phyloP scores from a whole-genome alignment of 2,797 vertebrate genomes.

The Sardinella longiceps region DNA sequence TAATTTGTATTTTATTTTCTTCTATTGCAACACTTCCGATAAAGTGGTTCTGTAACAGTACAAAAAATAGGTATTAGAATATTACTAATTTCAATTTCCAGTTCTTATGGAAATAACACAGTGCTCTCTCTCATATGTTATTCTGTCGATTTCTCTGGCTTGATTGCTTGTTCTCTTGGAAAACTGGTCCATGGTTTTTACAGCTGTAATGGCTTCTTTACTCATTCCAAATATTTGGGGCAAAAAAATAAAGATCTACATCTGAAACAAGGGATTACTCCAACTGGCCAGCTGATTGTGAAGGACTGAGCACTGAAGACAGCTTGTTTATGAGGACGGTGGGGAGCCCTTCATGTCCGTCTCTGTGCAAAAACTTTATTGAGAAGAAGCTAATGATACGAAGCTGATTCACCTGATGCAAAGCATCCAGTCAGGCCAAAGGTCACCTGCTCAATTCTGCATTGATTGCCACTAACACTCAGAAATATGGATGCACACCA shows the following conservation, averaged over 20 bases:
- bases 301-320: constrained; percentile 1
- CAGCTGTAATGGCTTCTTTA: constrained; percentile 9
- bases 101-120: constrained; percentile 87
- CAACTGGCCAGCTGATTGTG: constrained; percentile 42
- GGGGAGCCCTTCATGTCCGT: background rate
- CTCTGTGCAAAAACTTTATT: constrained; percentile 17
- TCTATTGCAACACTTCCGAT: constrained; percentile 98
- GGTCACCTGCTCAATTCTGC: background rate
- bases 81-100: constrained; percentile 87
- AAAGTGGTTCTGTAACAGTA: constrained; percentile 98
- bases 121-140: constrained; percentile 83
- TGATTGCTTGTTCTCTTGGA: constrained; percentile 61
- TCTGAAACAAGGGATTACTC: constrained; percentile 42
- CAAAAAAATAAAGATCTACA: background rate
- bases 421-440: constrained; percentile 15
- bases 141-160: constrained; percentile 58
- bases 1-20: constrained; percentile 74
- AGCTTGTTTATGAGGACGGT: background rate
- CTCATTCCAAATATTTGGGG: constrained; percentile 49
- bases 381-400: background rate
- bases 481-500: background rate
- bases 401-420: background rate
- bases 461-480: constrained; percentile 9
- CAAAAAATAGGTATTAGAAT: constrained; percentile 86
- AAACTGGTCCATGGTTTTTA: constrained; percentile 80